These are phyloP conservation scores for Campaea margaritaria DNA, from an alignment of 2,888 invertebrate species.

Conservation along the genomic window DNA sequence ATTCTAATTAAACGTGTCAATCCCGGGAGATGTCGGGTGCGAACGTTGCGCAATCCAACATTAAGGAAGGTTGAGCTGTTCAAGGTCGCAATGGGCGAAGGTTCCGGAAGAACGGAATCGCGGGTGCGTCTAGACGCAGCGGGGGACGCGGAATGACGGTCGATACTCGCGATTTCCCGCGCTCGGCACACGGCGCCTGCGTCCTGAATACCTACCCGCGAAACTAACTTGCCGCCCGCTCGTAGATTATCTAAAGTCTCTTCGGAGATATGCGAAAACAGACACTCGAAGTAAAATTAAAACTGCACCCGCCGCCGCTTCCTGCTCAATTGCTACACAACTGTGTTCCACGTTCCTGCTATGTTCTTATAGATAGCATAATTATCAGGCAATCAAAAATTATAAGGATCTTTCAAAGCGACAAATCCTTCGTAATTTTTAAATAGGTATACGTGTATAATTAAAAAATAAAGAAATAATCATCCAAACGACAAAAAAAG, in stretches of 20 bases:
- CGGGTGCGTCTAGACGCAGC: constrained; percentile 82
- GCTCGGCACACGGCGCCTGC: constrained; percentile 77
- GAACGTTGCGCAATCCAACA: constrained; percentile 73
- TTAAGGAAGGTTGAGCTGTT: constrained; percentile 83
- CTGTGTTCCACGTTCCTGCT: too few relatives aligned
- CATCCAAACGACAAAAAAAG: constrained; percentile 4
- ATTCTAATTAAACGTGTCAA: constrained; percentile 63
- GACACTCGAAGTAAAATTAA: too few relatives aligned
- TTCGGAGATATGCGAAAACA: too few relatives aligned
- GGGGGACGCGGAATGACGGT: constrained; percentile 73
- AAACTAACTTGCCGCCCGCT: constrained; percentile 65
- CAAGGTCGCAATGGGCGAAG: constrained; percentile 81
- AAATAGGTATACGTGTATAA: too few relatives aligned
- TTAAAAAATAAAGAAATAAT: not conserved
- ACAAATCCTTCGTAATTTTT: too few relatives aligned
- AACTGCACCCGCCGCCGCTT: too few relatives aligned
- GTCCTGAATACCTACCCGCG: constrained; percentile 63
- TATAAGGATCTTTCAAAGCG: too few relatives aligned
- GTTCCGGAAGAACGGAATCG: constrained; percentile 81
- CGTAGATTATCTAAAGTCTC: constrained; percentile 44
- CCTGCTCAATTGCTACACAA: too few relatives aligned
- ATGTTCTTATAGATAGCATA: too few relatives aligned
- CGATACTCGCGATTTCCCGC: constrained; percentile 84
- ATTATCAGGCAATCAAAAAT: too few relatives aligned
- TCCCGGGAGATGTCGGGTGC: constrained; percentile 55